Conservation (phyloP, 2,113 vertebrate genomes). For the Myotis yumanensis region DNA sequence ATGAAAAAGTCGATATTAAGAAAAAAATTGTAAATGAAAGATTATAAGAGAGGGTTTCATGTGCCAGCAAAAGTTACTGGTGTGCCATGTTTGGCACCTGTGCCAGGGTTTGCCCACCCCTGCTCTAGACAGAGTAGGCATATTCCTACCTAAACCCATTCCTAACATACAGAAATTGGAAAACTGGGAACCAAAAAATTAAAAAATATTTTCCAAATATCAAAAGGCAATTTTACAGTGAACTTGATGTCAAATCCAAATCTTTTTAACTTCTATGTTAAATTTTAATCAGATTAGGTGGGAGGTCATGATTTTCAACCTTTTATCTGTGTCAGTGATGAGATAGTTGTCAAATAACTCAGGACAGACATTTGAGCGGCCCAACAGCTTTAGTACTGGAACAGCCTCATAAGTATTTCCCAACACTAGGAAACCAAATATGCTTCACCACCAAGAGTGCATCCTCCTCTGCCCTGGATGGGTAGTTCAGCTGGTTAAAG, state of each 20-base stretch:
- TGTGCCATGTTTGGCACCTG: too few species aligned
- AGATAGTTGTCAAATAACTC: background rate
- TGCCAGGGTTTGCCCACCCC: too few species aligned
- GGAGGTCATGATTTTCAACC: background rate
- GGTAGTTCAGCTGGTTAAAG: too few species aligned
- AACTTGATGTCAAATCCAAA: conserved; percentile 1
- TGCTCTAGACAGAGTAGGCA: too few species aligned
- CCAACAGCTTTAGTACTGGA: background rate
- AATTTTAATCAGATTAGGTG: background rate
- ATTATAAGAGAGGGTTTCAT: too few species aligned
- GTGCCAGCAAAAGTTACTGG: too few species aligned
- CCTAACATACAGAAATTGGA: background rate
- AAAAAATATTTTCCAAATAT: background rate
- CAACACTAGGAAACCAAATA: background rate
- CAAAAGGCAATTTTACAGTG: background rate
- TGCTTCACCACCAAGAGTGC: background rate
- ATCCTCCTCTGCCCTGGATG: too few species aligned
- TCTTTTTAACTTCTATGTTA: background rate
- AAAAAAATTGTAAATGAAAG: too few species aligned
- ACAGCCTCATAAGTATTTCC: background rate
- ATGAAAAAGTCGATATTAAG: too few species aligned
- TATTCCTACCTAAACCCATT: too few species aligned
- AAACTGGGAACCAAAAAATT: background rate
- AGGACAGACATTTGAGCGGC: background rate
- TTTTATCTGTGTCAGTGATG: background rate